Percentiles rank a stretch among this genome's conserved stretches.
Evolutionary conservation across 1,140 invertebrate species (phyloP).

Genomic region (Eueides isabella): DNA sequence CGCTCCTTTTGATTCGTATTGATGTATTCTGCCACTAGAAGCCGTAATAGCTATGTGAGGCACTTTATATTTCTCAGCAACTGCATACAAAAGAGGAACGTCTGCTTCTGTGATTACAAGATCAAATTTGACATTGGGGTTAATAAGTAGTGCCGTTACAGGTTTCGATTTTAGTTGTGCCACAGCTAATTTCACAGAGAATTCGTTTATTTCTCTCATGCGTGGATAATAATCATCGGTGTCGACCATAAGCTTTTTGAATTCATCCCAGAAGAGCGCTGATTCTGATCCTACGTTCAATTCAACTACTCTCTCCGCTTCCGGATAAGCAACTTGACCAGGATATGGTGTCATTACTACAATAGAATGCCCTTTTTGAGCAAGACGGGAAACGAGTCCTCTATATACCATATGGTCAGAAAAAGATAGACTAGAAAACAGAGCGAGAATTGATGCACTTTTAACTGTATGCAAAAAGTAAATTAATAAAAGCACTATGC

Average conservation of each 20-base stretch:
- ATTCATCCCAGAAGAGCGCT: slow-evolving; percentile 62
- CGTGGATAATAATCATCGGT: slow-evolving; percentile 64
- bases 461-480: slow-evolving; percentile 44
- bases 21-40: slow-evolving; percentile 64
- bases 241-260: slow-evolving; percentile 54
- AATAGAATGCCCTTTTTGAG: slow-evolving; percentile 60
- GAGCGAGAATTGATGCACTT: slow-evolving; percentile 66
- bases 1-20: slow-evolving; percentile 70
- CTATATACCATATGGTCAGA: slow-evolving; percentile 69
- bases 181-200: slow-evolving; percentile 64
- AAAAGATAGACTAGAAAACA: slow-evolving; percentile 73
- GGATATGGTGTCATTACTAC: slow-evolving; percentile 76
- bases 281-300: slow-evolving; percentile 66
- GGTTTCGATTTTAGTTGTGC: slow-evolving; percentile 67
- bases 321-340: slow-evolving; percentile 63
- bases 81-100: slow-evolving; percentile 68
- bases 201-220: slow-evolving; percentile 58
- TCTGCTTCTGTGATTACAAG: slow-evolving; percentile 75
- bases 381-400: slow-evolving; percentile 61
- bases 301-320: slow-evolving; percentile 63
- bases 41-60: slow-evolving; percentile 71
- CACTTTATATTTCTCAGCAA: slow-evolving; percentile 70
- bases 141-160: slow-evolving; percentile 64
- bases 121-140: slow-evolving; percentile 71
- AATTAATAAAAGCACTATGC: slow-evolving; percentile 49